These are phyloP conservation scores for Scleropages formosus DNA, from an alignment of 2,797 vertebrate species.

Conservation along the genomic window DNA sequence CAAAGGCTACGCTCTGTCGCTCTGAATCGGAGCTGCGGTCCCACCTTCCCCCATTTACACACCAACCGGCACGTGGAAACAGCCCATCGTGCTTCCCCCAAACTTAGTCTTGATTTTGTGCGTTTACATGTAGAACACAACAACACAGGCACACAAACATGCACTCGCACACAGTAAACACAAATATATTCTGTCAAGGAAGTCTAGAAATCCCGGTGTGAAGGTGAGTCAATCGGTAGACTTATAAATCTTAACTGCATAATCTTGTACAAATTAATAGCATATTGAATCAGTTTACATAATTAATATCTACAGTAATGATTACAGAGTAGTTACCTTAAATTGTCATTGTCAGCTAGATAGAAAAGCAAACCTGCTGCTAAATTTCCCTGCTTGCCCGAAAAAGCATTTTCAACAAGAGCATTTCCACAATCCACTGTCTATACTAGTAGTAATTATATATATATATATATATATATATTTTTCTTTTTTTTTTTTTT, in stretches of 20 bases:
- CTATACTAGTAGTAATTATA: slow-evolving; percentile 72
- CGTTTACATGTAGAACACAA: slow-evolving; percentile 52
- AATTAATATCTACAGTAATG: slow-evolving; percentile 42
- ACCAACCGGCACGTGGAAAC: slow-evolving; percentile 37
- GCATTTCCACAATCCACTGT: slow-evolving; percentile 59
- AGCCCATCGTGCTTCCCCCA: slow-evolving; percentile 37
- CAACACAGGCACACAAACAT: neutral
- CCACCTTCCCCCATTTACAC: slow-evolving; percentile 35
- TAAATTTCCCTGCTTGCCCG: slow-evolving; percentile 80
- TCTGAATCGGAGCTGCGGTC: slow-evolving; percentile 41
- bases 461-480: too few relatives aligned
- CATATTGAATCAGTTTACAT: slow-evolving; percentile 71
- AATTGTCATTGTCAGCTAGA: slow-evolving; percentile 30
- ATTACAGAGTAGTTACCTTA: slow-evolving; percentile 24
- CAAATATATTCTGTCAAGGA: slow-evolving; percentile 50
- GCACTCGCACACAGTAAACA: neutral
- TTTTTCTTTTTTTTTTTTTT: neutral
- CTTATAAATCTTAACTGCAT: slow-evolving; percentile 66
- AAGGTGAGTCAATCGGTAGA: slow-evolving; percentile 50
- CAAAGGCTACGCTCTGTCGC: slow-evolving; percentile 20
- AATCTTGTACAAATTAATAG: slow-evolving; percentile 64
- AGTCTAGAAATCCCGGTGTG: slow-evolving; percentile 57
- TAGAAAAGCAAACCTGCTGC: slow-evolving; percentile 75
- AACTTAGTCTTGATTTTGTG: slow-evolving; percentile 58
- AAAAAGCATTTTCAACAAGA: slow-evolving; percentile 65